These are phyloP conservation scores for Tinamus major DNA, from an alignment of 2,797 vertebrate genomes.

Conservation along the genomic window DNA sequence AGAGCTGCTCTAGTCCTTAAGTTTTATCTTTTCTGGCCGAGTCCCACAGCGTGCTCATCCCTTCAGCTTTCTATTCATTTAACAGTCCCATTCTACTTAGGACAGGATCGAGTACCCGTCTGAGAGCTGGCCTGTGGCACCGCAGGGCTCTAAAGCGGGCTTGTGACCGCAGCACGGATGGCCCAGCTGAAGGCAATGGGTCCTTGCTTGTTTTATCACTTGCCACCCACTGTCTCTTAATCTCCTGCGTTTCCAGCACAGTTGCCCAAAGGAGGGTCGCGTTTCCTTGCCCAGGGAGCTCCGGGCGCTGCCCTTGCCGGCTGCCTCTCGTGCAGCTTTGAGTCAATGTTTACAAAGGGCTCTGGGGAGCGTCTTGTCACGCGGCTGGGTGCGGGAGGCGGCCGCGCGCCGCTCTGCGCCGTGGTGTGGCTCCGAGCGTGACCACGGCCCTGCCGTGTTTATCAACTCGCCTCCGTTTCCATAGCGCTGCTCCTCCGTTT, in stretches of 20 bases:
- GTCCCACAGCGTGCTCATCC: not conserved
- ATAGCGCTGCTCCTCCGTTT: not conserved
- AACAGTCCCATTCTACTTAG: not conserved
- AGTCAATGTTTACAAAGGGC: constrained; percentile 76
- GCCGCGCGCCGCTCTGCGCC: accelerated
- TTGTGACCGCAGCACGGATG: not conserved
- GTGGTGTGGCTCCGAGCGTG: not conserved
- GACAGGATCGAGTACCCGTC: not conserved
- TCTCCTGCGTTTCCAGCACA: constrained; percentile 42
- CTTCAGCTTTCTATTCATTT: not conserved
- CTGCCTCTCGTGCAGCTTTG: constrained; percentile 60
- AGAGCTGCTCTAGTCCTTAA: not conserved
- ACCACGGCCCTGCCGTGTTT: not conserved
- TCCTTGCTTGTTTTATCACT: not conserved
- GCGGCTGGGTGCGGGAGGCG: not conserved
- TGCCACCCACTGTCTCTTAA: constrained; percentile 46
- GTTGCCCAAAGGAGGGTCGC: not conserved
- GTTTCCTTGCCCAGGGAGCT: constrained; percentile 29
- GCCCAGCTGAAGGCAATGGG: not conserved
- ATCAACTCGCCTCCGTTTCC: constrained; percentile 19
- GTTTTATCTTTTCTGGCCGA: not conserved
- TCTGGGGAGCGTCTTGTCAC: constrained; percentile 43
- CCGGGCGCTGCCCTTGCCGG: constrained; percentile 52
- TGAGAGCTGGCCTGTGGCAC: not conserved
- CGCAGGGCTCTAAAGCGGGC: not conserved